Conservation (phyloP, 2,113 vertebrate genomes). For the Rostratula benghalensis region DNA sequence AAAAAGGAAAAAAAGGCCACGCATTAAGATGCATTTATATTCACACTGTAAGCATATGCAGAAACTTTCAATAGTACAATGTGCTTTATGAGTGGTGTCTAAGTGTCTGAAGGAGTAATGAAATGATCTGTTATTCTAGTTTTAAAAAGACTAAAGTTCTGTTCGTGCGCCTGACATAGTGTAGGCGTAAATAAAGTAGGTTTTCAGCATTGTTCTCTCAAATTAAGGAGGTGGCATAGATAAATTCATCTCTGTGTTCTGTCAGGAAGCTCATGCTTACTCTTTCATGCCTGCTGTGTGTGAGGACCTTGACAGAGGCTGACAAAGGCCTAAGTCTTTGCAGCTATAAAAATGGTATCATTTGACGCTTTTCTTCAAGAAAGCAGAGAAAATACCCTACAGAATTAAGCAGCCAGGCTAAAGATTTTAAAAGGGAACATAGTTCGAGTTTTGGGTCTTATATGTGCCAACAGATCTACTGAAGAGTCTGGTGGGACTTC, state of each 20-base stretch:
- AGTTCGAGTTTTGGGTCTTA: not conserved
- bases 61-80: conserved; percentile 38
- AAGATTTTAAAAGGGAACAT: not conserved
- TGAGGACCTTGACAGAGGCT: not conserved
- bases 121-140: conserved; percentile 66
- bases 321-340: not conserved
- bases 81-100: conserved; percentile 60
- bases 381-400: not conserved
- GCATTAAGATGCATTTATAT: conserved; percentile 29
- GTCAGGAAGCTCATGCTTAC: conserved; percentile 51
- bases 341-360: not conserved
- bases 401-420: not conserved
- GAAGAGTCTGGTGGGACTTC: not conserved
- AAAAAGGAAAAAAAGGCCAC: too few species aligned
- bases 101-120: conserved; percentile 65
- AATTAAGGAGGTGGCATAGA: conserved; percentile 56
- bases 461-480: not conserved
- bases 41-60: conserved; percentile 34
- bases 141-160: conserved; percentile 59
- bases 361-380: not conserved
- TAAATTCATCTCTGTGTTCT: conserved; percentile 61
- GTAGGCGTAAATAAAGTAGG: conserved; percentile 63
- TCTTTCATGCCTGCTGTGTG: conserved; percentile 15
- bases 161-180: conserved; percentile 47
- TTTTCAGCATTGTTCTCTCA: conserved; percentile 66